Evolutionary conservation across 2,797 vertebrate genomes (phyloP).

Genomic region (Mionectes olivaceus): DNA sequence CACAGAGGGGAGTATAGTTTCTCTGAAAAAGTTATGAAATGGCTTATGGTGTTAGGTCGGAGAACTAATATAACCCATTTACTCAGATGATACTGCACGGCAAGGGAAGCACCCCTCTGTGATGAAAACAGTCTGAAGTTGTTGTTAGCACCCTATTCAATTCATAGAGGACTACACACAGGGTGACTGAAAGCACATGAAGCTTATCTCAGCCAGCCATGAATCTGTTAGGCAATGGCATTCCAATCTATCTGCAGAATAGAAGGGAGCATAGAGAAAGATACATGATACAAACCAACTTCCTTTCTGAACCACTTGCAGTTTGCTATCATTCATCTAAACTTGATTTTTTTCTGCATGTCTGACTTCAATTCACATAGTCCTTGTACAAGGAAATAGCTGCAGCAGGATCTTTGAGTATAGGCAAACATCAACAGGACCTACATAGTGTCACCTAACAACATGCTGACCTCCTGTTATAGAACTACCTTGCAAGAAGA

Average conservation of each 20-base stretch:
- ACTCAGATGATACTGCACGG: background rate
- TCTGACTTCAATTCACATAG: background rate
- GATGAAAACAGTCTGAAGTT: background rate
- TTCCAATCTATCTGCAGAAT: background rate
- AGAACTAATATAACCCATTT: background rate
- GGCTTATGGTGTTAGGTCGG: background rate
- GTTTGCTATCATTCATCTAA: background rate
- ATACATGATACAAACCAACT: background rate
- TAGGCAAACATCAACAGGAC: background rate
- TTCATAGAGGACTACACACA: background rate
- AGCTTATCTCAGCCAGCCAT: background rate
- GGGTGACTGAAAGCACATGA: background rate
- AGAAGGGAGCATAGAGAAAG: background rate
- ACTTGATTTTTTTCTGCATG: background rate
- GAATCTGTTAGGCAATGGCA: background rate
- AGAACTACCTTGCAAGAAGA: background rate
- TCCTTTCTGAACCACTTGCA: background rate
- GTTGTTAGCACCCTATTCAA: background rate
- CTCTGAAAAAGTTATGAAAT: background rate
- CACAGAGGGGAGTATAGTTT: background rate
- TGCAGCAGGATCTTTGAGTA: background rate
- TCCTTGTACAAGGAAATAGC: background rate
- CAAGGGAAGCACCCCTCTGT: background rate
- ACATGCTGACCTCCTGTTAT: background rate
- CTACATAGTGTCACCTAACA: background rate